Base-by-base conservation (phyloP, 2,888 invertebrate species). In the Gerris lacustris region DNA sequence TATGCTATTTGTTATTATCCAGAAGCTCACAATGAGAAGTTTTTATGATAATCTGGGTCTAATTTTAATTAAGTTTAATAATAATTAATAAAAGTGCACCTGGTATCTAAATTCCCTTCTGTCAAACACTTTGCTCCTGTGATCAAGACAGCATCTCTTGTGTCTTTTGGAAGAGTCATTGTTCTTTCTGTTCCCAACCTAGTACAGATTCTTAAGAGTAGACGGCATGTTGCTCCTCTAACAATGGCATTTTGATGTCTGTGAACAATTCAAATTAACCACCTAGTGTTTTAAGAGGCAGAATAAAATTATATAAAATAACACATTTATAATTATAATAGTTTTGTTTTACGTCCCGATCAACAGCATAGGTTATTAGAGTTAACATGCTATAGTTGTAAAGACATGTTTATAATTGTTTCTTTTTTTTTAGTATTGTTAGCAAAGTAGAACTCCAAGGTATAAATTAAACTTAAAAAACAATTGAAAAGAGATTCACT, bases 171-270 rank as follows among this genome's bases (percentile, higher is more conserved):
- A 78, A 92, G 84, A 68, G 86, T 85, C 77, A 92, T 87, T 45
- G 88, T 83, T 73, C 87, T 86, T 43, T 89, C 87, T 1, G 89
- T 84, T 6, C 95, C 93, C 75, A 90, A 82, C 72, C 87, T 86
- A 77, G 88, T 87, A 67, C 90, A 88, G 45, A 93, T 82, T 69
- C 86, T 83, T 66, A 87, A 85, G 69, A 96, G 80, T 70, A 95
- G 85, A 77, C 89, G 87, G 0, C 93, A 90, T 0, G 94, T 87
- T 6, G 93, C 87, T 67, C 92, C 90, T 45, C 96, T 86, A 6
- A 97, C 94, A 6, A 91, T 84, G 0, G 91, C 89, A 79, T 95
- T 96, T 76, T 93, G 92, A 80, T 97, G 96, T 15, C 83, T 84
- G 75, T n/a, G 68, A 69, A 44, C 31, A 68, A 18, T 15, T 31